These are phyloP conservation scores for Cinclus mexicanus DNA, from an alignment of 2,113 vertebrate species.

Conservation along the genomic window DNA sequence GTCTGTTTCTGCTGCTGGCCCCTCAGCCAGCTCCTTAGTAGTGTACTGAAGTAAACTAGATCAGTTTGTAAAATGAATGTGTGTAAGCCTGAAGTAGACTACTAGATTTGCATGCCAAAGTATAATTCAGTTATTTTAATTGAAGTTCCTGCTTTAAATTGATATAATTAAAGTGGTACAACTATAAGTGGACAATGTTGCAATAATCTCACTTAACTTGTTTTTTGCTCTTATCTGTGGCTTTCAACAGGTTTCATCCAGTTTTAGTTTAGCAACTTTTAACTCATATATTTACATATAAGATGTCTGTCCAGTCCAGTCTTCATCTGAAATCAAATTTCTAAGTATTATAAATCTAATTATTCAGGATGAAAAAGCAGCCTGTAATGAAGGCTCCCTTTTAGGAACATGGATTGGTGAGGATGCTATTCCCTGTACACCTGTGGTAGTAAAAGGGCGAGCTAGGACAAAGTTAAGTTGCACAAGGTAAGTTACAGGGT, in stretches of 20 bases:
- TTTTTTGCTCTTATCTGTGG: not conserved
- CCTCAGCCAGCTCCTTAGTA: not conserved
- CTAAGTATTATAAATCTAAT: slow-evolving; percentile 30
- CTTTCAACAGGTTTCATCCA: not conserved
- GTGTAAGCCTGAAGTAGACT: not conserved
- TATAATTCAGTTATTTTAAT: not conserved
- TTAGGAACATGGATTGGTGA: slow-evolving; percentile 89
- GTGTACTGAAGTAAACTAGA: not conserved
- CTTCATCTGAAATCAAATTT: not conserved
- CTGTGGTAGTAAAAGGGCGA: slow-evolving; percentile 73
- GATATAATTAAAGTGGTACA: not conserved
- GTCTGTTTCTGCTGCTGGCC: not conserved
- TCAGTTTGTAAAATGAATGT: not conserved
- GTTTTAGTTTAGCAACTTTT: not conserved
- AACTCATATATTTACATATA: not conserved
- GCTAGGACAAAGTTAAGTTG: slow-evolving; percentile 74
- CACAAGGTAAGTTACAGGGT: slow-evolving; percentile 71
- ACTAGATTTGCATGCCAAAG: not conserved
- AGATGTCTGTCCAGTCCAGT: not conserved
- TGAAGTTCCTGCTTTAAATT: not conserved
- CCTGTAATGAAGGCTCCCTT: slow-evolving; percentile 74
- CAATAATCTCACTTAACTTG: not conserved
- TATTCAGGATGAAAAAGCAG: slow-evolving; percentile 78
- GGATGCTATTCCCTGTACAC: slow-evolving; percentile 84
- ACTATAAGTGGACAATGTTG: not conserved